Base-by-base conservation (phyloP, 23 tunicate species). In the Aplidium turbinatum region DNA sequence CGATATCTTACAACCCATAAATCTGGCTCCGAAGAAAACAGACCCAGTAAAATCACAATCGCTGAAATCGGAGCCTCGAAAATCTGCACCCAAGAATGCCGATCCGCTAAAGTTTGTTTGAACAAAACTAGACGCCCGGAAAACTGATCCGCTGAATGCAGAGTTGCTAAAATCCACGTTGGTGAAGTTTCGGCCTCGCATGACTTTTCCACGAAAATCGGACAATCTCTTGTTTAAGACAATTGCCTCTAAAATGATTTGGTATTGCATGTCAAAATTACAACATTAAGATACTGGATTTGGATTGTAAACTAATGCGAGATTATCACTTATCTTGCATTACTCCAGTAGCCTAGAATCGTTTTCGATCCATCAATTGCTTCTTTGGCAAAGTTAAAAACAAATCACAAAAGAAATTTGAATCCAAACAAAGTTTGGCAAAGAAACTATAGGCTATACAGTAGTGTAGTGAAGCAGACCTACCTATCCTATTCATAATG, bases 71-170 rank as follows among this genome's bases (percentile, higher is more conserved):
- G 50, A 11, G 5, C 72, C 72, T 35, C 72, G 36, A 5, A 65
- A 38, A 38, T 36, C 50, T 65, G 72, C 50, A 36, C 72, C 72
- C 26, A 36, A 36, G 50, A 65, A 65, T 6, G 7, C 38, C 3
- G 23, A 36, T 13, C 5, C 50, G 19, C 50, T 65, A 27, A 65
- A 65, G 50, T 65, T 38, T 6, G 19, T 6, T 6, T 27, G 36
- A 11, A 3, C 22, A 65, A 65, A 65, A 9, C 16, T 38, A 3
- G 50, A 4, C 7, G 50, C 72, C 23, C 50, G 48, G 7, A 65
- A 38, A 4, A 19, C 72, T 26, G 50, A 35, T 35, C 50, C 72
- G 5, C 38, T 50, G 27, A 65, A 65, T 11, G 29, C 19, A 7
- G 50, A 65, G 36, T 36, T 30, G 25, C 28, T 36, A 21, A 16